These are phyloP conservation scores for Heteromyza rotundicornis DNA, from an alignment of 2,888 invertebrate genomes.

Conservation along the genomic window DNA sequence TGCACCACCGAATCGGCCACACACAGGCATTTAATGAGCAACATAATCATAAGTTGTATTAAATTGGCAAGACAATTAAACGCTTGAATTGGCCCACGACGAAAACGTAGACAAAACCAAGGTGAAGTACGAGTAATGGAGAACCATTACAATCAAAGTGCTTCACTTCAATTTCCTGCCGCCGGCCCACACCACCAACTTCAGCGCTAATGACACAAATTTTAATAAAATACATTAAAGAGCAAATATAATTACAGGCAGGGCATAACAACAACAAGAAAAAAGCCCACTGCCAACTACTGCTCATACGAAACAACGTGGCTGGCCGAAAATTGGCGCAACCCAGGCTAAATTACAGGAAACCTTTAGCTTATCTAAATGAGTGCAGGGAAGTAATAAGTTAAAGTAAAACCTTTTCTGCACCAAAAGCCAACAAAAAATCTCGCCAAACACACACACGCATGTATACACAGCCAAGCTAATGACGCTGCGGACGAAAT, in stretches of 20 bases:
- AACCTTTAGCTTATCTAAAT: slow-evolving; percentile 40
- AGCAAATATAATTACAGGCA: background rate
- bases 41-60: background rate
- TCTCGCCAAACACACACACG: no score
- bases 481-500: no score
- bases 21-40: background rate
- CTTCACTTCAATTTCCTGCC: no score
- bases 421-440: no score
- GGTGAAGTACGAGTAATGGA: no score
- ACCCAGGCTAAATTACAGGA: background rate
- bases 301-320: background rate
- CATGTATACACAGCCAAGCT: no score
- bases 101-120: no score
- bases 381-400: slow-evolving; percentile 13
- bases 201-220: background rate
- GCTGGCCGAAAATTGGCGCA: background rate
- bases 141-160: no score
- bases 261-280: background rate
- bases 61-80: background rate
- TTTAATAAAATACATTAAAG: background rate
- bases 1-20: no score
- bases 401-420: background rate
- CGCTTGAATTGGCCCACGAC: background rate
- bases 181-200: no score
- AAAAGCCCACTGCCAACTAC: no score